Conservation (phyloP, 2,888 invertebrate genomes). For the Nomada goodeniana region DNA sequence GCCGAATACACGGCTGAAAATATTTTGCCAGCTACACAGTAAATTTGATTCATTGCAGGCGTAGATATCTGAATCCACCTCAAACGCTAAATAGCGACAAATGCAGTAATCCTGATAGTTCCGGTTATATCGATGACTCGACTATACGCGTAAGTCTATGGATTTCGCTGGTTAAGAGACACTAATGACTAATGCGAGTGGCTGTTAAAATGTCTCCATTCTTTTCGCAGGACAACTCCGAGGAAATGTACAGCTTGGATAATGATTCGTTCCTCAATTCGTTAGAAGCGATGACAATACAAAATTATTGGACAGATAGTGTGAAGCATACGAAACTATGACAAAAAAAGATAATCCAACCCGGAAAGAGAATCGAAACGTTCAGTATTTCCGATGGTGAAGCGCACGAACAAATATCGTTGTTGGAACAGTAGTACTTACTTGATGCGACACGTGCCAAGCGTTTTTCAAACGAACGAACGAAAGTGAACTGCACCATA, state of each 20-base stretch:
- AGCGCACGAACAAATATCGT: slow-evolving; percentile 71
- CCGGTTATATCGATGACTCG: slow-evolving; percentile 94
- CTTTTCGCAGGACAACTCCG: slow-evolving; percentile 92
- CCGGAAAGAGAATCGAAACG: slow-evolving; percentile 69
- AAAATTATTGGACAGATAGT: slow-evolving; percentile 97
- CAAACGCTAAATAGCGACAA: slow-evolving; percentile 91
- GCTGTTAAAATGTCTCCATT: not conserved
- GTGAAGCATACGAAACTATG: slow-evolving; percentile 95
- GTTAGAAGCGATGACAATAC: slow-evolving; percentile 96
- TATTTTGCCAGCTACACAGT: not conserved
- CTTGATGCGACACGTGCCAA: slow-evolving; percentile 14
- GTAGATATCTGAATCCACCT: slow-evolving; percentile 92
- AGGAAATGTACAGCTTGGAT: slow-evolving; percentile 97
- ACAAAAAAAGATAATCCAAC: slow-evolving; percentile 75
- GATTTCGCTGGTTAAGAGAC: not conserved
- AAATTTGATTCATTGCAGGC: slow-evolving; percentile 79
- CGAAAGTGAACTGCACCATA: slow-evolving; percentile 4
- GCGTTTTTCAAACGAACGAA: slow-evolving; percentile 21
- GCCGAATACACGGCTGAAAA: not conserved
- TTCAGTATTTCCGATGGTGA: slow-evolving; percentile 71
- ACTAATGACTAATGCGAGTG: not conserved
- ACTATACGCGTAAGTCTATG: slow-evolving; percentile 90
- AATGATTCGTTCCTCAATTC: slow-evolving; percentile 97
- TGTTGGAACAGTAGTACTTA: slow-evolving; percentile 72
- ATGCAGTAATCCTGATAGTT: slow-evolving; percentile 94